A percentile compares a stretch with the other conserved stretches of the same genome.
These are phyloP conservation scores for Poeciliopsis turrubarensis DNA, from an alignment of 2,113 vertebrate species.

Conservation along the genomic window DNA sequence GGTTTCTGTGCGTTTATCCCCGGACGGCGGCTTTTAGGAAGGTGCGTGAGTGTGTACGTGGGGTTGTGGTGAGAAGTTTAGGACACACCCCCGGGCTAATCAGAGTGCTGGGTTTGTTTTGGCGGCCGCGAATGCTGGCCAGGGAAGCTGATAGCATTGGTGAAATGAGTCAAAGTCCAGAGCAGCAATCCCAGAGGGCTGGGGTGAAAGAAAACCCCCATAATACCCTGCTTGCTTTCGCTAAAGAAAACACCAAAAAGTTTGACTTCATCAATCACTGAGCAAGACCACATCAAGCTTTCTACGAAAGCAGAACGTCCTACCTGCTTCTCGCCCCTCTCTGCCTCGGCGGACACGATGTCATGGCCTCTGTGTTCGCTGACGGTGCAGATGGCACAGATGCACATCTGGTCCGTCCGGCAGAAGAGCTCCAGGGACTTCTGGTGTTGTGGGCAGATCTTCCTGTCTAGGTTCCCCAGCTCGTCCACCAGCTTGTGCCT, in stretches of 20 bases:
- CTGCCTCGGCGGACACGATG: conserved; percentile 83
- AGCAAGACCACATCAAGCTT: not conserved
- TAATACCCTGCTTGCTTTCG: conserved; percentile 46
- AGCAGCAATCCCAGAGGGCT: conserved; percentile 22
- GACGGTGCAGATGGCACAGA: conserved; percentile 84
- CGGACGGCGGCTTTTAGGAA: conserved; percentile 41
- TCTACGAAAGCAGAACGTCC: conserved; percentile 18
- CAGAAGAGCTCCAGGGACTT: conserved; percentile 85
- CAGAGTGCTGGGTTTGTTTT: conserved; percentile 67
- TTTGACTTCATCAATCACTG: not conserved
- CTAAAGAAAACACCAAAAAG: conserved; percentile 14
- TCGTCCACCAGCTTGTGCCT: conserved; percentile 83
- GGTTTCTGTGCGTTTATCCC: conserved; percentile 62
- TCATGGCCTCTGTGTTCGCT: conserved; percentile 83
- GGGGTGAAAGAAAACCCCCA: conserved; percentile 10
- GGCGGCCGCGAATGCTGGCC: conserved; percentile 54
- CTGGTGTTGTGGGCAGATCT: conserved; percentile 83
- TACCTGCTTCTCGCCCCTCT: conserved; percentile 84
- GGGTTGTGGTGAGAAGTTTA: conserved; percentile 26
- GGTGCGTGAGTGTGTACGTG: not conserved
- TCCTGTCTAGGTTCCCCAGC: conserved; percentile 71
- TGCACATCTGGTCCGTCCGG: conserved; percentile 72
- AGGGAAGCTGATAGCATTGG: conserved; percentile 62
- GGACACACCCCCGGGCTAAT: conserved; percentile 55
- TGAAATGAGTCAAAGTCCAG: conserved; percentile 77